Evolutionary conservation across 2,113 vertebrate species (phyloP).

Genomic region (Melozone crissalis): DNA sequence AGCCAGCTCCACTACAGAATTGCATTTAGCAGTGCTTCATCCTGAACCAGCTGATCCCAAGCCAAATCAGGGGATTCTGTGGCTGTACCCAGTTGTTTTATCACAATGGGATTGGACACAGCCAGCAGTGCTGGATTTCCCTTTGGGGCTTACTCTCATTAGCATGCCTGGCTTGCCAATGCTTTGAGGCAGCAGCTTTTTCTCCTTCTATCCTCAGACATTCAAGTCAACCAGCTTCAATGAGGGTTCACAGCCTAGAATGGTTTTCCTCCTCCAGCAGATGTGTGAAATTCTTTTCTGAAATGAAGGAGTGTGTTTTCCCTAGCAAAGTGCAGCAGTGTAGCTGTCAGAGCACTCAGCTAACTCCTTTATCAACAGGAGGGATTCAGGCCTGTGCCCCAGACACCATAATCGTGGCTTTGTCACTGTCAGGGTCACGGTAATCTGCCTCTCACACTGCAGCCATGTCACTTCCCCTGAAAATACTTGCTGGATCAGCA

Average conservation of each 20-base stretch:
- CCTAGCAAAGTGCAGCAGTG: not conserved
- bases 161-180: not conserved
- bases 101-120: not conserved
- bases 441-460: not conserved
- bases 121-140: not conserved
- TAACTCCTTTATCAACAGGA: not conserved
- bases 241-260: not conserved
- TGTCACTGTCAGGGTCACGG: fast-evolving
- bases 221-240: not conserved
- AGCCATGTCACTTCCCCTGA: not conserved
- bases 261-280: fast-evolving
- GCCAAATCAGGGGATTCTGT: not conserved
- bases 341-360: not conserved
- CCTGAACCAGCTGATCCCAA: not conserved
- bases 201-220: not conserved
- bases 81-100: not conserved
- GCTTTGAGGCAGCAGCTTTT: not conserved
- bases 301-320: not conserved
- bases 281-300: not conserved
- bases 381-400: not conserved
- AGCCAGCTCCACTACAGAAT: not conserved
- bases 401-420: fast-evolving
- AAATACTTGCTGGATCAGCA: not conserved
- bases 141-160: not conserved
- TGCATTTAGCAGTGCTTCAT: not conserved